A percentile compares a stretch with the other conserved stretches of the same genome.
phyloP scores from a whole-genome alignment of 2,888 invertebrate species.

The Ophonus ardosiacus region DNA sequence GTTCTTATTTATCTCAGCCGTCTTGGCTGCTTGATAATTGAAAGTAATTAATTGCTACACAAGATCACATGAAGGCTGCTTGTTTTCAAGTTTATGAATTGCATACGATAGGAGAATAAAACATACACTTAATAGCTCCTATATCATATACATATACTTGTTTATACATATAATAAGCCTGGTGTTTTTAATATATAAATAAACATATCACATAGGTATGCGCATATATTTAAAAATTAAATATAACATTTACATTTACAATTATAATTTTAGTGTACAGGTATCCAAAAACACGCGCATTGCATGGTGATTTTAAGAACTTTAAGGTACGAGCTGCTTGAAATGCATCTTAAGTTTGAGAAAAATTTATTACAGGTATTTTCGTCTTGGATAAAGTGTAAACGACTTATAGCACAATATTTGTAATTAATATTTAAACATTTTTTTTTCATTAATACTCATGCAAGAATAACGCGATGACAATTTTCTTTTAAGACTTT shows the following conservation, averaged over 20 bases:
- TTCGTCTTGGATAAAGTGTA: too few relatives aligned
- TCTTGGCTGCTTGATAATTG: constrained; percentile 26
- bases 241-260: not conserved
- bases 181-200: not conserved
- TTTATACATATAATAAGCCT: not conserved
- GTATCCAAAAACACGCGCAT: too few relatives aligned
- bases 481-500: too few relatives aligned
- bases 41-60: constrained; percentile 35
- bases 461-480: too few relatives aligned
- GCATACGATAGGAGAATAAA: not conserved
- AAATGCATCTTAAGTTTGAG: too few relatives aligned
- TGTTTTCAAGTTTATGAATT: constrained; percentile 28
- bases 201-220: not conserved
- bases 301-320: too few relatives aligned
- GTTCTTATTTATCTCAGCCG: constrained; percentile 12
- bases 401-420: too few relatives aligned
- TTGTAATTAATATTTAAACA: too few relatives aligned
- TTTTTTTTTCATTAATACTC: too few relatives aligned
- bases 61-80: constrained; percentile 9
- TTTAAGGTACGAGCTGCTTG: too few relatives aligned
- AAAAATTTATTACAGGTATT: too few relatives aligned
- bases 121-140: not conserved
- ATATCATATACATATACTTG: not conserved
- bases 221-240: not conserved
- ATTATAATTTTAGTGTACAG: too few relatives aligned